Base-by-base conservation (phyloP, 2,888 invertebrate species). In the Synanthedon tipuliformis region DNA sequence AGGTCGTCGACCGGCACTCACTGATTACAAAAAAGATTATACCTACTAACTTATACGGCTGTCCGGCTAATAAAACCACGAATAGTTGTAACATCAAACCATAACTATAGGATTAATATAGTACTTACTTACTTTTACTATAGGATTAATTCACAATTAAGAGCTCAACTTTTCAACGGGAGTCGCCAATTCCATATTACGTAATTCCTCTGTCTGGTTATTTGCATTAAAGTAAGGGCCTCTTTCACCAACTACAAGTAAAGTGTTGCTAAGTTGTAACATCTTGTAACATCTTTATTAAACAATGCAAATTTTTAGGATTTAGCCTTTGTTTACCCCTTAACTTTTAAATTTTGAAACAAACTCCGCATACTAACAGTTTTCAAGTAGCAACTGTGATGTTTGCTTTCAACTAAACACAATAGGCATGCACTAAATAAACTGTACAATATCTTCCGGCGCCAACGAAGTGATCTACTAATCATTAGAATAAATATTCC, bases 1-100 rank as follows among this genome's bases (percentile, higher is more conserved):
- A 78, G 84, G 84, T 79, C 84, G 77, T 75, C 78, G 85, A 85
- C 81, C 81, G 75, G 69, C 63, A 63, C 65, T 68, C 71, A 68
- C 72, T 76, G 81, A 80, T 85, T 79, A 83, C 75, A 84, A 82
- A 82, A 84, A 83, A 81, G 75, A 80, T 82, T 79, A 78, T 63
- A 68, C 68, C 66, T 71, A 71, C 69, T 68, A 69, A 69, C 65
- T 63, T 62, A 61, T 41, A n/a, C 8, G 15, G 45, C 45, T 45
- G 8, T 45, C 45, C 45, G 13, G 40, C 41, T 52, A 52, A 55
- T 41, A 41, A 41, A 49, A 52, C 41, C 51, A 52, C 11, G 8
- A 52, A 41, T 50, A 23, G 48, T 48, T 41, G 16, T 50, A 18
- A 50, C 55, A 53, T 51, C 50, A 41, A 50, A 52, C 50, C 15